Base-by-base conservation (phyloP, 2,888 invertebrate genomes). In the Psylliodes chrysocephalus region DNA sequence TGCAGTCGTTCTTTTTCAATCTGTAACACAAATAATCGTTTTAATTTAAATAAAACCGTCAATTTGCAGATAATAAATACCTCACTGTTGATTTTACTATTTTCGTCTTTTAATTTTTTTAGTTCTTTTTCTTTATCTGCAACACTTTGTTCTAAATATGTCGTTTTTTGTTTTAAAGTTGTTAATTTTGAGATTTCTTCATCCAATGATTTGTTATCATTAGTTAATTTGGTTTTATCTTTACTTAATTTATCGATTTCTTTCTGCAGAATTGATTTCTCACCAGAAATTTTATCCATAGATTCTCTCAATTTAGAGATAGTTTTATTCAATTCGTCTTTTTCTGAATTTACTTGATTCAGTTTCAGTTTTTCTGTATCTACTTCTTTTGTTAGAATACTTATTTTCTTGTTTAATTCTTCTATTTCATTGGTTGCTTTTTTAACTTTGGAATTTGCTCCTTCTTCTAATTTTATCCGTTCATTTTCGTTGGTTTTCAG, bases 81-180 rank as follows among this genome's bases (percentile, higher is more conserved):
- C 82, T 89, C 88, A 81, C 86, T 87, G 18, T 86, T 82, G 71
- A 88, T 79, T 80, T 86, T 88, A 28, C 19, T 66, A 80, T 84
- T 78, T 86, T 88, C 72, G 86, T 87, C 77, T 87, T 89, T 88
- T 30, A 89, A 75, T 72, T 86, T 87, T 49, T 86, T 87, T 57
- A 85, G 82, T 78, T 86, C 87, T 72, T 88, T 90, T 69, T 88
- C 89, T 79, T 90, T 88, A 25, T 83, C 82, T 71, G 87, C 87
- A 67, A 92, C 82, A 69, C 89, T 88, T 66, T 85, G 86, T 77
- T 90, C 89, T 1, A 88, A 82, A 44, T 86, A 86, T 75, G 90
- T 90, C 72, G 90, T 85, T 79, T 86, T 90, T 79, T 84, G 87
- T 82, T 84, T 87, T 78, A 82, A 84, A 51, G 85, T 84, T 18